Percentiles rank a stretch among this genome's conserved stretches.
phyloP scores from a whole-genome alignment of 2,888 invertebrate species.

The Synanthedon myopaeformis region DNA sequence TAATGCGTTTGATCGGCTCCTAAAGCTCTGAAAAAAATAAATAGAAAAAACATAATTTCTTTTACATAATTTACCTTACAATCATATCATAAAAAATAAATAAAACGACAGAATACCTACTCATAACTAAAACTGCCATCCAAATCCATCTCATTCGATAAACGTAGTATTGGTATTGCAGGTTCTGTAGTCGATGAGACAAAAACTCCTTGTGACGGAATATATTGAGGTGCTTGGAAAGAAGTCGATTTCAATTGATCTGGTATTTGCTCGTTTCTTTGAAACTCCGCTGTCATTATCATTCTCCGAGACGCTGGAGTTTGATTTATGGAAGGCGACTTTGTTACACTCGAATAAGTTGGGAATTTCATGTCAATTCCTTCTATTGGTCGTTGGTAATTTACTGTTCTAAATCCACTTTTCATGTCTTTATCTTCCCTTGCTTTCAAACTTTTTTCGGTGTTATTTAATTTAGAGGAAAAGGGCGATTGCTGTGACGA shows the following conservation, averaged over 20 bases:
- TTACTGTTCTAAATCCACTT: slow-evolving; percentile 21
- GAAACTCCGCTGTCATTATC: slow-evolving; percentile 39
- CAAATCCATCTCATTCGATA: slow-evolving; percentile 68
- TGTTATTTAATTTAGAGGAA: slow-evolving; percentile 19
- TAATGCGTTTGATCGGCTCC: slow-evolving; percentile 68
- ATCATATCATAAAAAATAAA: no score
- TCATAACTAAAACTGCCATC: slow-evolving; percentile 69
- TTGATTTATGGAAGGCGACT: slow-evolving; percentile 18
- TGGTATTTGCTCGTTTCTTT: slow-evolving; percentile 27
- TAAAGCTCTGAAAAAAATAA: slow-evolving; percentile 38
- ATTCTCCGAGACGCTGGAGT: slow-evolving; percentile 36
- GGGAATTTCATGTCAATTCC: slow-evolving; percentile 41
- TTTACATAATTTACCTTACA: slow-evolving; percentile 1
- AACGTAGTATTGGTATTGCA: slow-evolving; percentile 60
- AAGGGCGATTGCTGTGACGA: slow-evolving; percentile 14
- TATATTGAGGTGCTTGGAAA: slow-evolving; percentile 29
- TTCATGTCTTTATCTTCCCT: slow-evolving; percentile 31
- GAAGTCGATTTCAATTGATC: slow-evolving; percentile 44
- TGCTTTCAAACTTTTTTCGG: slow-evolving; percentile 18
- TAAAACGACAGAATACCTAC: slow-evolving; percentile 33
- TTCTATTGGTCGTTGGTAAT: slow-evolving; percentile 34
- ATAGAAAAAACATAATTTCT: background rate
- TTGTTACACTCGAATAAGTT: slow-evolving; percentile 11
- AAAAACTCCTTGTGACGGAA: slow-evolving; percentile 37
- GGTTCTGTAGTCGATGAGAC: slow-evolving; percentile 58